Conservation (phyloP, 2,888 invertebrate species). For the Cephus pygmeus region DNA sequence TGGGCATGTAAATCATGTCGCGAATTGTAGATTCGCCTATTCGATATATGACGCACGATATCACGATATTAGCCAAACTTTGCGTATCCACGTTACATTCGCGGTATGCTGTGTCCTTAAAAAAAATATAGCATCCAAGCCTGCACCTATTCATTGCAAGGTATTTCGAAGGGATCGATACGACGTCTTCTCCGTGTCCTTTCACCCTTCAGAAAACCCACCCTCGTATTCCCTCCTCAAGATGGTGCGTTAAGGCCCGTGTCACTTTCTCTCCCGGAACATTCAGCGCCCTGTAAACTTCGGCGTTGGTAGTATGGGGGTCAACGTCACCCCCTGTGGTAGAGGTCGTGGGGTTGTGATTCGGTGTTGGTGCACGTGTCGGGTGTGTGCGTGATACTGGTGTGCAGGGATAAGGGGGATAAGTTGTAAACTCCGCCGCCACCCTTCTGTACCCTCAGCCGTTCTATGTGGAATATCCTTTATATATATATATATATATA, state of each 20-base stretch:
- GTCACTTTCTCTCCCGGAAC: neutral
- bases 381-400: neutral
- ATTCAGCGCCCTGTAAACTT: neutral
- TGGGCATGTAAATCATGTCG: neutral
- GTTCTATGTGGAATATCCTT: neutral
- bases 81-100: too few relatives aligned
- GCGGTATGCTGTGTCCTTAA: too few relatives aligned
- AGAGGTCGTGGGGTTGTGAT: neutral
- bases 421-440: neutral
- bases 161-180: neutral
- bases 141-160: neutral
- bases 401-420: neutral
- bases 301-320: neutral
- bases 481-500: neutral
- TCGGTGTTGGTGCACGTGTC: neutral
- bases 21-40: neutral
- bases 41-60: neutral
- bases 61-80: too few relatives aligned
- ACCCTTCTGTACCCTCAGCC: neutral
- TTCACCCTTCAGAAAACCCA: neutral
- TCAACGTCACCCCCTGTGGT: neutral
- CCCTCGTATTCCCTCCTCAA: neutral
- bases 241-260: neutral
- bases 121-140: neutral
- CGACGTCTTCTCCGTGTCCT: neutral